phyloP scores from a whole-genome alignment of 2,888 invertebrate species.

The Ametastegia equiseti region DNA sequence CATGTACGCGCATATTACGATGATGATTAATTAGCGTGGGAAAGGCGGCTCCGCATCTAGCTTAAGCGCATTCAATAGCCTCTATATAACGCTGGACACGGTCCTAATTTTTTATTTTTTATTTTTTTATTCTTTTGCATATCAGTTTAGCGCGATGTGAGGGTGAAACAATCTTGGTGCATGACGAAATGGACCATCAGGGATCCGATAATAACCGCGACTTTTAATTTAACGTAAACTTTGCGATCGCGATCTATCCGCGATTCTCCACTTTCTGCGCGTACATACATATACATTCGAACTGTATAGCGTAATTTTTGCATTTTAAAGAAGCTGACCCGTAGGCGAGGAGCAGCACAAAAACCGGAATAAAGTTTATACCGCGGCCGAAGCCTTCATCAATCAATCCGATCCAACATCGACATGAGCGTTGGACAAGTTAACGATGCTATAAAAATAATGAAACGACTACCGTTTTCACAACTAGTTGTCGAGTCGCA shows the following conservation, averaged over 20 bases:
- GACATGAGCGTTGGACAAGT: conserved; percentile 55
- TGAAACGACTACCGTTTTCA: conserved; percentile 62
- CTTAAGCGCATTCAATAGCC: conserved; percentile 23
- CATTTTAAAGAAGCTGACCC: neutral
- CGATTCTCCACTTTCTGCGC: neutral
- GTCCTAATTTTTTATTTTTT: too few species aligned
- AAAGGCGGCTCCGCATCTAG: neutral
- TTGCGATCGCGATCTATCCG: neutral
- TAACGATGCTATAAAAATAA: conserved; percentile 64
- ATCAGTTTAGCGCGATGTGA: neutral
- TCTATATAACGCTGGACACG: neutral
- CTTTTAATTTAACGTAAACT: neutral
- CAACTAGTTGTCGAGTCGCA: conserved; percentile 4
- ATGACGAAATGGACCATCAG: neutral
- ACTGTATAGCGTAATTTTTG: neutral
- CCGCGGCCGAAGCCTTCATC: neutral
- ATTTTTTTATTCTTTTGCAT: conserved; percentile 7
- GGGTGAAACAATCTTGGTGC: conserved; percentile 17
- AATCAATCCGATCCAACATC: conserved; percentile 34
- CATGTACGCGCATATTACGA: conserved; percentile 42
- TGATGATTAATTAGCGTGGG: conserved; percentile 45
- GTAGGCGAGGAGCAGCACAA: neutral
- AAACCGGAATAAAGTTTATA: conserved; percentile 16
- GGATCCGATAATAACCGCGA: neutral
- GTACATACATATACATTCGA: neutral